phyloP scores from a whole-genome alignment of 23 tunicate genomes.

The Trididemnum nubilum region DNA sequence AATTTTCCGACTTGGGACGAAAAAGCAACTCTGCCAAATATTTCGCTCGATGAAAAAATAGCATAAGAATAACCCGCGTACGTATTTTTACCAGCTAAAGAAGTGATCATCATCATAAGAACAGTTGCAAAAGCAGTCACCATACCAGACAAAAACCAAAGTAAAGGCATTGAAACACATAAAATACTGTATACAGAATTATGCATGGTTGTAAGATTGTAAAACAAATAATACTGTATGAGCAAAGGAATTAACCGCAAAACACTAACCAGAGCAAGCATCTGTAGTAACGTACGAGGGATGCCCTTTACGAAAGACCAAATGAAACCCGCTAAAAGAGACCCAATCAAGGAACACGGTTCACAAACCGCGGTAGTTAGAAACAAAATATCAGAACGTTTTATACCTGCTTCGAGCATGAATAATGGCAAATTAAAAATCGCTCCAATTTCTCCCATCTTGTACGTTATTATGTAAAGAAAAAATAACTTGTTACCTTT shows the following conservation, averaged over 20 bases:
- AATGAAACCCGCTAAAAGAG: conserved; percentile 38
- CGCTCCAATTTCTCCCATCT: conserved; percentile 49
- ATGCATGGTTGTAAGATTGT: not conserved
- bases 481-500: not conserved
- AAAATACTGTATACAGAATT: not conserved
- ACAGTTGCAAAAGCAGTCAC: conserved; percentile 46
- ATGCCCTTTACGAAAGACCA: conserved; percentile 22
- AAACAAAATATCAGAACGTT: conserved; percentile 1
- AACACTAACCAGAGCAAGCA: not conserved
- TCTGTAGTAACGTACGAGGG: not conserved
- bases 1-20: conserved; percentile 35
- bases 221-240: not conserved
- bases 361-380: conserved; percentile 14
- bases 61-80: conserved; percentile 22
- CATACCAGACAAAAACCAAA: conserved; percentile 37
- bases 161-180: not conserved
- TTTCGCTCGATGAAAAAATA: conserved; percentile 41
- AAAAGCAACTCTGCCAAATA: conserved; percentile 39
- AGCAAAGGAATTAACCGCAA: conserved; percentile 14
- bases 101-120: conserved; percentile 45
- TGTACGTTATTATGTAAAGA: conserved; percentile 20
- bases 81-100: not conserved
- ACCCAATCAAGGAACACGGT: conserved; percentile 36
- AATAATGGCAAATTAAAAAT: conserved; percentile 19
- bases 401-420: conserved; percentile 2